Evolutionary conservation across 2,797 vertebrate genomes (phyloP), one percentile per base, ranked within the genome.

Genomic region (Discoglossus pictus): DNA sequence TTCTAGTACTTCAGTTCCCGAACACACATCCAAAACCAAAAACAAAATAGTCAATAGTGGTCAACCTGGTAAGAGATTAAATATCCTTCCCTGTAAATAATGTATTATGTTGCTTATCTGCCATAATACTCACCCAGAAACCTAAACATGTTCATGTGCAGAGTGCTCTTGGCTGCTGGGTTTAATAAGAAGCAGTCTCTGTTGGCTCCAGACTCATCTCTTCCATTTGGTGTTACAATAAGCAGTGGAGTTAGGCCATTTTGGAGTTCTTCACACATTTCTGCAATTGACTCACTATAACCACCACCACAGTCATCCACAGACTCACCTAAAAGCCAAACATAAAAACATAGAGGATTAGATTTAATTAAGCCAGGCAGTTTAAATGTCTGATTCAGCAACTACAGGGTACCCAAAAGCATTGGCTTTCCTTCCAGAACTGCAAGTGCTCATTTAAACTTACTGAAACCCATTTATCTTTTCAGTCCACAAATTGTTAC

Each of bases 201-300:
- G 82, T 99, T 99, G 73, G 97, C 97, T 7, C 97, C 97, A 0
- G 97, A 98, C 82, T 99, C 97, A 12, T 99, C 97, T 43, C 97
- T 90, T 18, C 97, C 97, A 5, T 99, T 99, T 21, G 97, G 97
- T 0, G 97, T 99, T 70, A 99, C 96, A 6, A 98, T 99, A 75
- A 99, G 90, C 46, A 99, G 90, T 0, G 97, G 97, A 0, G 97
- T 99, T 75, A 99, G 87, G 1, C 96, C 92, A 2, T 99, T 99
- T 86, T 99, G 97, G 69, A 99, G 92, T 80, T 99, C 97, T 75
- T 99, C 97, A 0, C 97, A 99, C 93, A 99, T 98, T 80, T 99
- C 97, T 0, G 97, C 97, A 11, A 99, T 99, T 34, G 97, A 99
- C 82, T 99, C 97, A 1, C 97, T 99, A 75, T 99, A 99, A 72